Evolutionary conservation across 64 coral and sea anemone species (phyloP), one percentile per base, ranked within the genome.

Genomic region (Catalaphyllia jardinei): DNA sequence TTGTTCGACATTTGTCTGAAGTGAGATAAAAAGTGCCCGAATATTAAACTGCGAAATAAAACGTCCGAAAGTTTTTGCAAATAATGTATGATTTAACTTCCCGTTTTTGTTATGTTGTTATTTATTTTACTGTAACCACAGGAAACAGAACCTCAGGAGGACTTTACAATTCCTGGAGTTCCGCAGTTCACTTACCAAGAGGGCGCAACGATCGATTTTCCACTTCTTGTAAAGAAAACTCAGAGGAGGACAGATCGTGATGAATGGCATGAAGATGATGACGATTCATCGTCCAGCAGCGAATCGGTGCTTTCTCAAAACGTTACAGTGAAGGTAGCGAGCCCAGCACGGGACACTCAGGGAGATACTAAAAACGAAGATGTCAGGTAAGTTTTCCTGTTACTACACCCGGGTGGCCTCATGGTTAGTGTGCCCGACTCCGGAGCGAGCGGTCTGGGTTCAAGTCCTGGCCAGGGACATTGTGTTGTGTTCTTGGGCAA

Each of bases 181-280:
- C 95, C 95, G 10, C 95, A 97, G 88, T 97, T 97, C 73, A 97
- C 89, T 24, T 97, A 94, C 35, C 91, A 88, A 86, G 90, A 71
- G 28, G 42, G 42, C 31, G 75, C 82, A 62, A 97, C 84, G 83
- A 82, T 97, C 20, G 79, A 86, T 2, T 88, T 89, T 18, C 95
- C 95, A 31, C 24, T 97, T 29, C 91, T 97, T 3, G 88, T 97
- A 59, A 97, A 97, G 65, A 93, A 88, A 50, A 52, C 60, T 18
- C 91, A 94, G 50, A 93, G 60, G 50, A 93, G 87, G 80, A 67
- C n/a, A 35, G 69, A 88, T 15, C 80, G 50, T 61, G 62, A 75
- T 4, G 86, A 82, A 10, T 73, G 67, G 57, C 55, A 93, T 17
- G 91, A 93, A 46, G 95, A 97, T 19, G 94, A 79, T 8, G 59